These are phyloP conservation scores for Tupiocoris notatus DNA, from an alignment of 2,888 invertebrate genomes.

Conservation along the genomic window DNA sequence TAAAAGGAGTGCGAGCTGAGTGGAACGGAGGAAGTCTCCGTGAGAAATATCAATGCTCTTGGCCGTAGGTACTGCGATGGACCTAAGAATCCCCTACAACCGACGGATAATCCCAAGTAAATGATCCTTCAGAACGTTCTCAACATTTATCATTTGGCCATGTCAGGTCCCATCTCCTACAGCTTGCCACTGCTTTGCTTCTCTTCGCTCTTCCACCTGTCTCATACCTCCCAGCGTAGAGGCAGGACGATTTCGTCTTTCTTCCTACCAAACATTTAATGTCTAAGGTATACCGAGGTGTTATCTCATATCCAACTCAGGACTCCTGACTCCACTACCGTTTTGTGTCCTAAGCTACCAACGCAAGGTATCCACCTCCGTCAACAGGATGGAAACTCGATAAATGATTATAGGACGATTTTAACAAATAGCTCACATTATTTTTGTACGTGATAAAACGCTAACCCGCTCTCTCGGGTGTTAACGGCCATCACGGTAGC, in stretches of 20 bases:
- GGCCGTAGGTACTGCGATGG: no score
- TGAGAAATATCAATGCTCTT: neutral
- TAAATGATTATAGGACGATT: no score
- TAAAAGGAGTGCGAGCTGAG: neutral
- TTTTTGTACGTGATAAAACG: no score
- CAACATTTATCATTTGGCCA: slow-evolving; percentile 35
- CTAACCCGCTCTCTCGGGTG: no score
- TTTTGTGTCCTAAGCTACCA: neutral
- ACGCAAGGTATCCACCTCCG: no score
- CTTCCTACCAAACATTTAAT: no score
- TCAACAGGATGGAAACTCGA: no score
- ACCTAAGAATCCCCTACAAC: neutral
- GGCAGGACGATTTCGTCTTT: neutral
- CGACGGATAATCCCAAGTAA: slow-evolving; percentile 39
- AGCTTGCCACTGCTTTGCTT: neutral
- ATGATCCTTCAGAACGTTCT: slow-evolving; percentile 38
- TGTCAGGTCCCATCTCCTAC: slow-evolving; percentile 24
- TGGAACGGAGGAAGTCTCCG: neutral
- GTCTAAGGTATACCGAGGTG: neutral
- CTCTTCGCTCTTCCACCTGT: neutral
- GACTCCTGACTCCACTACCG: neutral
- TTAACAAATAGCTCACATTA: no score
- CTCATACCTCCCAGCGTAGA: neutral
- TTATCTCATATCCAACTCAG: neutral
- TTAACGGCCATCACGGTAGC: no score